Percentiles rank a stretch among this genome's conserved stretches.
Evolutionary conservation across 2,113 vertebrate species (phyloP).

Genomic region (Chaetops frenatus): DNA sequence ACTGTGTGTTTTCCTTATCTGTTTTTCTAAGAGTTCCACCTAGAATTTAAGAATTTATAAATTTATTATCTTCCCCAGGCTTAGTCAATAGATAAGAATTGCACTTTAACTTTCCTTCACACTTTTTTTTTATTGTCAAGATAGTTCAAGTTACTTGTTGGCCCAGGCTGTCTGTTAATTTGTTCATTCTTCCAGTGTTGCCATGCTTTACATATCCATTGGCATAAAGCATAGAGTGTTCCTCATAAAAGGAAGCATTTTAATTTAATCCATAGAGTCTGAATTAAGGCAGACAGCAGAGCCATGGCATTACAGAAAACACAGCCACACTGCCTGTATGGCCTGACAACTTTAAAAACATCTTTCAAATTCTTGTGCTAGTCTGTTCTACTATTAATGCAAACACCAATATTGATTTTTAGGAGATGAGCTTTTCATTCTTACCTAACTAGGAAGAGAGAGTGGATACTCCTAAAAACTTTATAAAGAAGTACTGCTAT

Average conservation of each 20-base stretch:
- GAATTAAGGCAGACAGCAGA: conserved; percentile 12
- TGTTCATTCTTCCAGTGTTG: conserved; percentile 19
- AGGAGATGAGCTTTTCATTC: not conserved
- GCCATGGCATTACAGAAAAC: not conserved
- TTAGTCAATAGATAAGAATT: conserved; percentile 36
- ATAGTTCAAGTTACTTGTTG: conserved; percentile 46
- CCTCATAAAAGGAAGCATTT: conserved; percentile 30
- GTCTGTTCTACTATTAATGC: not conserved
- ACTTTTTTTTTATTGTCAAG: conserved; percentile 29
- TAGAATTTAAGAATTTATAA: conserved; percentile 51
- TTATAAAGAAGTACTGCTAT: not conserved
- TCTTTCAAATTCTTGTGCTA: not conserved
- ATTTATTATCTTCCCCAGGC: conserved; percentile 39
- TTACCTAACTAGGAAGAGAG: not conserved
- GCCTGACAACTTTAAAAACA: not conserved
- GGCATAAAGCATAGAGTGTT: conserved; percentile 15
- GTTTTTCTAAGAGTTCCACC: conserved; percentile 23
- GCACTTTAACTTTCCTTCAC: conserved; percentile 10
- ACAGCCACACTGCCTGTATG: not conserved
- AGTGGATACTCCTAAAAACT: not conserved
- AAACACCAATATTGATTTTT: not conserved
- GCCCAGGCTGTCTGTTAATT: conserved; percentile 26
- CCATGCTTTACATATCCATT: conserved; percentile 21
- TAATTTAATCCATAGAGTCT: conserved; percentile 39
- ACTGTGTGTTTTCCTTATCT: conserved; percentile 36